phyloP scores from a whole-genome alignment of 2,797 vertebrate genomes.

The Phalanger gymnotis region DNA sequence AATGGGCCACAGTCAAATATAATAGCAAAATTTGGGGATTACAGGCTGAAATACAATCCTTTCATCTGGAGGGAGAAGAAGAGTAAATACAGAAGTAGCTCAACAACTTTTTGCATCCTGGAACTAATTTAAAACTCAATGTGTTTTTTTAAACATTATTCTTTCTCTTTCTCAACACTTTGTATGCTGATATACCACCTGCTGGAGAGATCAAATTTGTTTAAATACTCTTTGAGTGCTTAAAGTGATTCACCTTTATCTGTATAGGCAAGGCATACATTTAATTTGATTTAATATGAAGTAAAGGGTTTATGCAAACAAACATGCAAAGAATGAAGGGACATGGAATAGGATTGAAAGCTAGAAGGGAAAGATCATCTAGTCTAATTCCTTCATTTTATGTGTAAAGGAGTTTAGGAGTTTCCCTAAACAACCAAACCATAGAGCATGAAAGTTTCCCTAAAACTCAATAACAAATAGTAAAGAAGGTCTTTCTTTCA shows the following conservation, averaged over 20 bases:
- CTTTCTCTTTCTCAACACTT: constrained; percentile 38
- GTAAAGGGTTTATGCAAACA: constrained; percentile 37
- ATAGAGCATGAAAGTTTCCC: background rate
- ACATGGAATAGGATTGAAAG: background rate
- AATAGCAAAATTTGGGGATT: background rate
- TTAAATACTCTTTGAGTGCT: background rate
- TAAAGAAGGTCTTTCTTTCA: background rate
- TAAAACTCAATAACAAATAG: background rate
- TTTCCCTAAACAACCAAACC: background rate
- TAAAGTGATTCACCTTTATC: constrained; percentile 33
- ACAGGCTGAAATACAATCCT: constrained; percentile 7
- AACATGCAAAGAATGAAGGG: constrained; percentile 11
- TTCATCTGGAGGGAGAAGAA: constrained; percentile 33
- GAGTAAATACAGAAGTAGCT: background rate
- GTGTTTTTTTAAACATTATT: background rate
- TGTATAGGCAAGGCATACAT: background rate
- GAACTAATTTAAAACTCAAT: constrained; percentile 47
- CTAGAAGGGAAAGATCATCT: background rate
- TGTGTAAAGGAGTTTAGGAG: background rate
- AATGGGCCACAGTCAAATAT: background rate
- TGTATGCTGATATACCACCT: constrained; percentile 7
- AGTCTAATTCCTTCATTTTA: background rate
- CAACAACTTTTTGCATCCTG: background rate
- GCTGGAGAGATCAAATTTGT: background rate
- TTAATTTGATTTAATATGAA: constrained; percentile 24